These are phyloP conservation scores for Dynastes hyllus DNA, from an alignment of 2,888 invertebrate species.

Conservation along the genomic window DNA sequence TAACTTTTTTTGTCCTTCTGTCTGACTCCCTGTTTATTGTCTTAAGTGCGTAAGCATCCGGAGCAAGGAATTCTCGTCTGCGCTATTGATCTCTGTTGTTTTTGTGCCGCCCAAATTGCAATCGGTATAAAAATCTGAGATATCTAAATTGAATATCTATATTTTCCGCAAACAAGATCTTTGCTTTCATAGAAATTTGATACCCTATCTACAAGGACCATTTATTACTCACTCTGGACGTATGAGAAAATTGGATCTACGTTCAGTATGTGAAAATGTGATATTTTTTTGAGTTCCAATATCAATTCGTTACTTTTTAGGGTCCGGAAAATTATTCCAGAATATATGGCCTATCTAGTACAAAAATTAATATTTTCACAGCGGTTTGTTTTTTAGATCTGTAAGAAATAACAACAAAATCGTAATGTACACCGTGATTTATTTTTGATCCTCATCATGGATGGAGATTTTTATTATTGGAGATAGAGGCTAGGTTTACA, in stretches of 20 bases:
- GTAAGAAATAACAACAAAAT: too few relatives aligned
- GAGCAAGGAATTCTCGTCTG: slow-evolving; percentile 3
- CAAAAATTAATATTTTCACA: too few relatives aligned
- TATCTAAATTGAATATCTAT: slow-evolving; percentile 51
- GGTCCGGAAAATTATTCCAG: not conserved
- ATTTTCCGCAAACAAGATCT: slow-evolving; percentile 40
- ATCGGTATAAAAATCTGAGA: slow-evolving; percentile 42
- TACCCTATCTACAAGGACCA: slow-evolving; percentile 31
- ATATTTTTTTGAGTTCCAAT: not conserved
- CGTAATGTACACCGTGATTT: too few relatives aligned
- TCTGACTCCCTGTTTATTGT: slow-evolving; percentile 47
- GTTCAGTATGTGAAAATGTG: not conserved
- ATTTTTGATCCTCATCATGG: too few relatives aligned
- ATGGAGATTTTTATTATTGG: too few relatives aligned
- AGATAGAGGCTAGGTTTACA: too few relatives aligned
- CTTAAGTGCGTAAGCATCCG: slow-evolving; percentile 44
- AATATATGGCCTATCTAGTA: too few relatives aligned
- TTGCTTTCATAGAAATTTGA: slow-evolving; percentile 46
- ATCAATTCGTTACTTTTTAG: not conserved
- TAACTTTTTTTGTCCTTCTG: slow-evolving; percentile 44
- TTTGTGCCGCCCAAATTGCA: slow-evolving; percentile 27
- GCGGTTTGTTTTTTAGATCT: too few relatives aligned
- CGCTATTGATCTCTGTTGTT: slow-evolving; percentile 35
- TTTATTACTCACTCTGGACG: slow-evolving; percentile 36
- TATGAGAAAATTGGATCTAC: slow-evolving; percentile 33